These are phyloP conservation scores for Nasonovia ribisnigri DNA, from an alignment of 2,888 invertebrate species.

Conservation along the genomic window DNA sequence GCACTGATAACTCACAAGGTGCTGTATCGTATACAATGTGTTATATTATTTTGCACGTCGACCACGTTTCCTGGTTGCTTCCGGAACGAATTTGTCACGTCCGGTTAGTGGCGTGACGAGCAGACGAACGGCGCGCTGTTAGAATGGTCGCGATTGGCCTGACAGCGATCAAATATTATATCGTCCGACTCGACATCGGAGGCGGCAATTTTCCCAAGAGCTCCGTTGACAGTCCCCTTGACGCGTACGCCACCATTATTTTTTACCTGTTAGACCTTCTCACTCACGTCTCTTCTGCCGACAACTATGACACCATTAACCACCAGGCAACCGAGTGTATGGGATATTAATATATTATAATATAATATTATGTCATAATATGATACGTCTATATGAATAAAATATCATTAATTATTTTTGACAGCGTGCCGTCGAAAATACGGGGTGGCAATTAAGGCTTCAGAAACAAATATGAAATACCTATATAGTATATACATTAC, in stretches of 20 bases:
- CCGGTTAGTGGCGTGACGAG: conserved; percentile 21
- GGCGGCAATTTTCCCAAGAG: neutral
- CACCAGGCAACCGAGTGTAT: neutral
- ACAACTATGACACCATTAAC: neutral
- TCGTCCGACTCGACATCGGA: neutral
- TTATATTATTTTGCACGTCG: neutral
- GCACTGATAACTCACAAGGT: neutral
- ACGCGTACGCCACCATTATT: neutral
- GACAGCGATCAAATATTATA: conserved; percentile 40
- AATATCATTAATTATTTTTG: neutral
- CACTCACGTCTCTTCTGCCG: no score
- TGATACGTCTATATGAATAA: neutral
- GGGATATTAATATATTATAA: neutral
- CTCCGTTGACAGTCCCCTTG: conserved; percentile 9
- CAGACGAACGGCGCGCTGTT: neutral
- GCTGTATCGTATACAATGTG: neutral
- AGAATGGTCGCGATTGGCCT: neutral
- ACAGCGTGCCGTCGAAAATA: neutral
- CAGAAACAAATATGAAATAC: no score
- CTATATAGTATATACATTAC: no score
- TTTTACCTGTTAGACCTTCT: neutral
- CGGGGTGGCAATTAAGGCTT: no score
- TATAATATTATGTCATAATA: no score
- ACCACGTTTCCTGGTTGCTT: conserved; percentile 38
- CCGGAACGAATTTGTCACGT: conserved; percentile 51